Base-by-base conservation (phyloP, 2,797 vertebrate genomes). In the Platyrinchus mystaceus region DNA sequence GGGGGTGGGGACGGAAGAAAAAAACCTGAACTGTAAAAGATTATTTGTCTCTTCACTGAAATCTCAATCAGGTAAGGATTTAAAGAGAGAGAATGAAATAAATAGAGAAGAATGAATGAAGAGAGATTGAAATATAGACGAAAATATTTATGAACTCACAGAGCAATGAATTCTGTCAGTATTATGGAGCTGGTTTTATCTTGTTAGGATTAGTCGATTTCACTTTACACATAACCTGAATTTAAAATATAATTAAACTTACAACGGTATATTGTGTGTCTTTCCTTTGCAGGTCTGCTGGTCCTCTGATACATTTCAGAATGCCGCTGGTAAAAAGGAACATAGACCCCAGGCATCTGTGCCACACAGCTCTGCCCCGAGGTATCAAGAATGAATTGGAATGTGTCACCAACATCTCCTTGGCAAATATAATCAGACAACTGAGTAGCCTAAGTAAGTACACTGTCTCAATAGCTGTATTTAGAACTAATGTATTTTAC, bases 251-350 rank as follows among this genome's bases (percentile, higher is more conserved):
- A 50, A 37, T 68, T 88, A 46, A 76, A 52, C 14, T 90, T 47
- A 16, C 10, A 84, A 64, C 46, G 55, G 16, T 78, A 23, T 62
- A 21, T 62, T 91, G 75, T 94, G 7, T 94, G 49, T 76, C 21
- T 62, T 94, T 89, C 94, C 53, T 75, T 94, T 75, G 28, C 94
- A 97, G 98, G 96, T 97, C 80, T 97, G 87, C 91, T 84, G 89
- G 93, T 93, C 93, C 82, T 93, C 73, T 97, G 94, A 96, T 96
- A 93, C 95, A 94, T 95, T 96, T 96, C 98, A 99, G 96, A 97
- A 99, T 99, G 99, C 99, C 99, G 0, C 96, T 99, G 97, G 99
- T 99, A 90, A 99, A 99, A 98, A 98, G 99, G 96, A 99, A 99
- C 97, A 99, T 99, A 43, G 99, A 99, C 95, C 99, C 99, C 71